phyloP scores from a whole-genome alignment of 2,113 vertebrate species.

The Engraulis encrasicolus region DNA sequence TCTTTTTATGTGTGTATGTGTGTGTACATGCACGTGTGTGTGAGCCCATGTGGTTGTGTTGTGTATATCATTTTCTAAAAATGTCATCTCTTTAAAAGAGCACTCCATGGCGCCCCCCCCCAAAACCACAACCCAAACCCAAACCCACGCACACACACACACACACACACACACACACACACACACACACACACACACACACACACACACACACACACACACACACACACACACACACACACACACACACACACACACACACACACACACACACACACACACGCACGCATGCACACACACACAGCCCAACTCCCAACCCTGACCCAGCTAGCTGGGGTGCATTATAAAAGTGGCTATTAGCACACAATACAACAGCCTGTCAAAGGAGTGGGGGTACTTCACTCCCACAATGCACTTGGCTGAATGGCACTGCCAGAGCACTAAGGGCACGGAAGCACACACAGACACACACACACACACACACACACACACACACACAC shows the following conservation, averaged over 20 bases:
- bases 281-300: neutral
- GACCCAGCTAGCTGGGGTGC: conserved; percentile 68
- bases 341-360: neutral
- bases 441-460: too few relatives aligned
- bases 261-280: too few relatives aligned
- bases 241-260: too few relatives aligned
- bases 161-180: neutral
- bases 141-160: neutral
- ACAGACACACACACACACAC: too few relatives aligned
- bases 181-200: too few relatives aligned
- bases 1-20: conserved; percentile 17
- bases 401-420: neutral
- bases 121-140: too few relatives aligned
- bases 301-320: too few relatives aligned
- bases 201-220: too few relatives aligned
- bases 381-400: neutral
- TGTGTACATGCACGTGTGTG: too few relatives aligned
- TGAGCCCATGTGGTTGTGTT: too few relatives aligned
- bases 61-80: conserved; percentile 68
- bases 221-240: too few relatives aligned
- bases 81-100: conserved; percentile 74
- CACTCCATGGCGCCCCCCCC: conserved; percentile 47
- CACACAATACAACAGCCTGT: neutral
- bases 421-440: neutral
- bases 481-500: too few relatives aligned